These are phyloP conservation scores for Dioctria rufipes DNA, from an alignment of 2,888 invertebrate genomes.

Conservation along the genomic window DNA sequence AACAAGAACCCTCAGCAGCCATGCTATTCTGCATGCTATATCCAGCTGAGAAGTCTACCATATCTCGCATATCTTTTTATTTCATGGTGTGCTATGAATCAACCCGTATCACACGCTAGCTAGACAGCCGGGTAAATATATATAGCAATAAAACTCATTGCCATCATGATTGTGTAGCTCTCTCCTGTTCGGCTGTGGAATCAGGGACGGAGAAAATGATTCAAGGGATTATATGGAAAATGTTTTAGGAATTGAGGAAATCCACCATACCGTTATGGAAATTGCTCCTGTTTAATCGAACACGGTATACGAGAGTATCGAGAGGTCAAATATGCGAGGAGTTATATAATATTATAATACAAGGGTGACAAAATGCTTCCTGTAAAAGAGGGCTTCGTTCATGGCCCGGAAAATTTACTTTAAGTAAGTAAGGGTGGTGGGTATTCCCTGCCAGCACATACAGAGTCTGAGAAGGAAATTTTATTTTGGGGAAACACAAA, in stretches of 20 bases:
- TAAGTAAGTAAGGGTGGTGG: neutral
- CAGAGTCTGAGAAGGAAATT: conserved; percentile 5
- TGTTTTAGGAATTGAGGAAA: neutral
- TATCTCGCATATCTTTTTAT: too few relatives aligned
- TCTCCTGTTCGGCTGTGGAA: conserved; percentile 1
- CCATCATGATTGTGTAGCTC: neutral
- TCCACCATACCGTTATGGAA: neutral
- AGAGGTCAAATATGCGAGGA: neutral
- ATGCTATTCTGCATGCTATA: neutral
- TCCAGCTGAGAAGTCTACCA: neutral
- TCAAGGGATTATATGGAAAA: neutral
- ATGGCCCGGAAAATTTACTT: conserved; percentile 26
- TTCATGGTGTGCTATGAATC: too few relatives aligned
- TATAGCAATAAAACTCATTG: neutral
- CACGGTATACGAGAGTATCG: neutral
- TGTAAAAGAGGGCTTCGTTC: neutral
- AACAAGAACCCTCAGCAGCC: conserved; percentile 18
- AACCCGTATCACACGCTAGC: too few relatives aligned
- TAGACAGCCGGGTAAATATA: too few relatives aligned
- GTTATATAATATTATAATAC: neutral
- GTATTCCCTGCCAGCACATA: neutral
- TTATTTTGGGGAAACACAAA: conserved; percentile 35
- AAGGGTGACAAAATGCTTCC: neutral
- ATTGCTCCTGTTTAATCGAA: neutral
- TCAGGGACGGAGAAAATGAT: conserved; percentile 13